Evolutionary conservation across 2,113 vertebrate species (phyloP), one percentile per base, ranked within the genome.

Genomic region (Chloropsis hardwickii): DNA sequence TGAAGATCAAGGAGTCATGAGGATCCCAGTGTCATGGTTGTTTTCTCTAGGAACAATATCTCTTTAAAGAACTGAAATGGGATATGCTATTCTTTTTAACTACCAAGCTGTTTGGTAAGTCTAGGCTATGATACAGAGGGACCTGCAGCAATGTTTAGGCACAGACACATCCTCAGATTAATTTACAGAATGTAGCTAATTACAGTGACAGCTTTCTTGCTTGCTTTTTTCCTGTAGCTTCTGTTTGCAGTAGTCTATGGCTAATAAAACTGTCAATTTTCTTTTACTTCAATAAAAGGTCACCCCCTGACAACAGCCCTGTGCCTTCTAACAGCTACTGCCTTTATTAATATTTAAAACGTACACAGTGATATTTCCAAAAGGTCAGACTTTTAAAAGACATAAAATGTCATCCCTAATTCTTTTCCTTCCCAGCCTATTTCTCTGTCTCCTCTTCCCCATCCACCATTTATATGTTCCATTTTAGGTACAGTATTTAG

Each of bases 311-410:
- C 97, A 98, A 98, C 96, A 98, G 97, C 83, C 90, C 80, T 97
- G 97, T 93, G 95, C 95, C 96, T 98, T 91, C 97, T 97, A 98
- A 98, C 96, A 98, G 96, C 92, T 95, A 97, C 90, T 90, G 95
- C 97, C 97, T 98, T 98, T 99, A 99, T 99, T 98, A 99, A 99
- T 99, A 98, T 99, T 99, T 99, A 98, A 99, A 98, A 98, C 98
- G 98, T 99, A 99, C 99, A 99, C 98, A 98, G 97, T 99, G 99
- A 98, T 99, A 99, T 99, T 99, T 99, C 96, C 90, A 98, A 99
- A 98, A 99, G 99, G 99, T 99, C 99, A 99, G 96, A 95, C 91
- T 96, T 98, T 98, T 98, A 98, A 98, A 98, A 98, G 97, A 98
- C 91, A 97, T 94, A 97, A 98, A 98, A 98, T 98, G 97, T 98